Percentiles rank a stretch among this genome's conserved stretches.
Evolutionary conservation across 2,113 vertebrate species (phyloP).

Genomic region (Chaetops frenatus): DNA sequence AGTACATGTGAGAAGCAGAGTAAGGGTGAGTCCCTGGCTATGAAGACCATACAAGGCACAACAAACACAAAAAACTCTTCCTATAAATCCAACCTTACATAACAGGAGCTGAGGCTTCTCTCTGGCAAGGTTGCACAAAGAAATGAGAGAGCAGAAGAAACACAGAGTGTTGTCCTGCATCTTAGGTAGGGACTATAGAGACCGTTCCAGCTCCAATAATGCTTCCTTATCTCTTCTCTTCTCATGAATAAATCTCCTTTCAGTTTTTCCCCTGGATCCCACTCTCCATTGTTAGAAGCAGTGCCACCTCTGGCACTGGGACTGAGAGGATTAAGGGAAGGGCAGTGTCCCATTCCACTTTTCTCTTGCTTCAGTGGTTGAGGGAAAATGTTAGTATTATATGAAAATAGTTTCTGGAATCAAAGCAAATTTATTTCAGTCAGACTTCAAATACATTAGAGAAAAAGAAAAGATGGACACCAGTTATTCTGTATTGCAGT

Average conservation of each 20-base stretch:
- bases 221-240: background rate
- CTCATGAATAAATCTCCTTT: background rate
- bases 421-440: background rate
- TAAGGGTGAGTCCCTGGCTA: background rate
- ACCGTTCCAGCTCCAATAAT: background rate
- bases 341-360: background rate
- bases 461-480: background rate
- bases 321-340: background rate
- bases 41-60: background rate
- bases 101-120: background rate
- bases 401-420: background rate
- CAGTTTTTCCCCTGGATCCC: background rate
- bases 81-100: background rate
- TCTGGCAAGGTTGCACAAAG: background rate
- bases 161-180: rapidly evolving
- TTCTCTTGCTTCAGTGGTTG: background rate
- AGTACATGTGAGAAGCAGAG: background rate
- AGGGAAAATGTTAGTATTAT: slow-evolving; percentile 9
- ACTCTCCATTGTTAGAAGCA: background rate
- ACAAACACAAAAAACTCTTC: background rate
- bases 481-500: background rate
- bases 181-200: background rate
- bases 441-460: background rate
- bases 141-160: background rate
- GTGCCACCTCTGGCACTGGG: background rate